Evolutionary conservation across 2,888 invertebrate genomes (phyloP).

Genomic region (Eupithecia dodoneata): DNA sequence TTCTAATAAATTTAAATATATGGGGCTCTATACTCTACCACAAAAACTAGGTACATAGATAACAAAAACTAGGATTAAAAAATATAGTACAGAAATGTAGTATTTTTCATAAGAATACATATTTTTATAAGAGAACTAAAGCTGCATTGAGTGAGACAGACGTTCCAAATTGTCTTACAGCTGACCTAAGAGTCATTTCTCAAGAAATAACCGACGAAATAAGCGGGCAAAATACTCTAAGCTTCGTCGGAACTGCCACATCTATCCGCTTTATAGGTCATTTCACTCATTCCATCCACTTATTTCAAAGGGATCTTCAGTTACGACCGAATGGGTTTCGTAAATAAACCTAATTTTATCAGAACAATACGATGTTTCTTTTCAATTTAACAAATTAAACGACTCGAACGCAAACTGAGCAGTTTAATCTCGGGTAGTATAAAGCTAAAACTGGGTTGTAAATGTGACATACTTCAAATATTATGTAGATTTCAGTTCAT

Average conservation of each 20-base stretch:
- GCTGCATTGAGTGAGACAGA: constrained; percentile 3
- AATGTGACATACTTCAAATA: not conserved
- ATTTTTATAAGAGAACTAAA: not conserved
- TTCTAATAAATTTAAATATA: not conserved
- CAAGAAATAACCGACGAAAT: constrained; percentile 45
- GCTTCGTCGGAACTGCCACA: constrained; percentile 67
- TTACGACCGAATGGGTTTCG: constrained; percentile 77
- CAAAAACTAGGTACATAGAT: not conserved
- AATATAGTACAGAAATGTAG: not conserved
- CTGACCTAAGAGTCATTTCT: constrained; percentile 36
- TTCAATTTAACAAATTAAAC: constrained; percentile 82
- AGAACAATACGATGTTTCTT: constrained; percentile 79
- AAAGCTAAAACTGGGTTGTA: constrained; percentile 36
- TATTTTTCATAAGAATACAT: not conserved
- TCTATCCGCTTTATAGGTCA: constrained; percentile 77
- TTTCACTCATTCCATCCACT: constrained; percentile 80
- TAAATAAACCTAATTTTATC: constrained; percentile 79
- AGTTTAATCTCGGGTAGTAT: constrained; percentile 49
- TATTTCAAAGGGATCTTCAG: constrained; percentile 76
- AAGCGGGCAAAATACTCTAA: constrained; percentile 61
- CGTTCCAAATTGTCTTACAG: constrained; percentile 13
- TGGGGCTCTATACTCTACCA: not conserved
- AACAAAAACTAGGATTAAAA: not conserved
- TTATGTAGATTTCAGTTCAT: not conserved
- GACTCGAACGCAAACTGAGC: constrained; percentile 52